phyloP scores from a whole-genome alignment of 2,113 vertebrate genomes.

The Phycodurus eques region DNA sequence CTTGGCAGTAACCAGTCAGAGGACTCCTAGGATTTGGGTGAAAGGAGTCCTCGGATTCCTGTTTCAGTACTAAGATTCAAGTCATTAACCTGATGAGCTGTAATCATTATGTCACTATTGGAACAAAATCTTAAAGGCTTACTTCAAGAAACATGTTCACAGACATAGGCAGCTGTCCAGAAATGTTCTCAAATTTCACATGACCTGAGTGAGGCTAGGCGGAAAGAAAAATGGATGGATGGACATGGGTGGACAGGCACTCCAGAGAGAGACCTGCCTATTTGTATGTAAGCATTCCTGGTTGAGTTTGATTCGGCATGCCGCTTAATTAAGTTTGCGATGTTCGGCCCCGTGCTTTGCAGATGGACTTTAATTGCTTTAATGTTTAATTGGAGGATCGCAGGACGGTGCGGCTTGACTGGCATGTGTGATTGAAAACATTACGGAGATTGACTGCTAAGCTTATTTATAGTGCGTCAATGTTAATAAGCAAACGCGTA shows the following conservation, averaged over 20 bases:
- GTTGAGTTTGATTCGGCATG: not conserved
- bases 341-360: constrained; percentile 27
- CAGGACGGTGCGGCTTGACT: constrained; percentile 8
- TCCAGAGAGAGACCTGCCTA: not conserved
- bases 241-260: not conserved
- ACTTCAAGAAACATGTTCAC: too few relatives aligned
- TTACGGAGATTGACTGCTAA: constrained; percentile 10
- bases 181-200: not conserved
- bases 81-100: too few relatives aligned
- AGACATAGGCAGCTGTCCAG: not conserved
- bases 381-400: constrained; percentile 21
- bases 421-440: constrained; percentile 4
- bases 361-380: constrained; percentile 44
- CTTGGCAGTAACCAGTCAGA: not conserved
- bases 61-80: too few relatives aligned
- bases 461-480: constrained; percentile 21
- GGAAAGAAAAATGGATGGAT: too few relatives aligned
- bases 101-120: too few relatives aligned
- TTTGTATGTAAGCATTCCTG: not conserved
- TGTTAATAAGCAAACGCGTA: constrained; percentile 4
- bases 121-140: too few relatives aligned
- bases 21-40: not conserved
- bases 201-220: too few relatives aligned
- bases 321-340: constrained; percentile 43
- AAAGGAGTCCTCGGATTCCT: not conserved